These are phyloP conservation scores for Azorinus chamasolen DNA, from an alignment of 2,888 invertebrate species.

Conservation along the genomic window DNA sequence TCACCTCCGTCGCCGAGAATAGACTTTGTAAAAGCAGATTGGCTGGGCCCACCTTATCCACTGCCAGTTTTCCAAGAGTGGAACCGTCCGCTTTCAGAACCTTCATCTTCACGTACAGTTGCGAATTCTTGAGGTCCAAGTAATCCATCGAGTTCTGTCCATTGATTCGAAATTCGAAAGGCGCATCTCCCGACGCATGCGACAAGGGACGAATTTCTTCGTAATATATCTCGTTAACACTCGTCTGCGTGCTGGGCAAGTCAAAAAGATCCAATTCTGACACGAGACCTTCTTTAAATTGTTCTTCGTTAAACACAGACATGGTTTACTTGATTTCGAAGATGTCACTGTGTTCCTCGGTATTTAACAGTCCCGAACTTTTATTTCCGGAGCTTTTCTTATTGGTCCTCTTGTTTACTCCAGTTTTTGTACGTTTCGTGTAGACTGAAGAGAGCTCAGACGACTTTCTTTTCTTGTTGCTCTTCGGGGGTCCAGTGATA, in stretches of 20 bases:
- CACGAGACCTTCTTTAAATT: constrained; percentile 44
- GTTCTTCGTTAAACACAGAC: constrained; percentile 42
- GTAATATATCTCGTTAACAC: neutral
- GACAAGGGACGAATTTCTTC: constrained; percentile 43
- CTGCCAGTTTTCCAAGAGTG: neutral
- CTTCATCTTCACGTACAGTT: constrained; percentile 35
- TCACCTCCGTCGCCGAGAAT: constrained; percentile 42
- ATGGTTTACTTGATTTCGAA: constrained; percentile 41
- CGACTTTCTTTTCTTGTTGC: too few relatives aligned
- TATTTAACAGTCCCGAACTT: neutral
- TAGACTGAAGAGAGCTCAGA: too few relatives aligned
- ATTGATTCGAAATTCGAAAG: constrained; percentile 49
- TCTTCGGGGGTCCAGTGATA: neutral
- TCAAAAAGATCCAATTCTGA: constrained; percentile 37
- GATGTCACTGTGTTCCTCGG: constrained; percentile 12
- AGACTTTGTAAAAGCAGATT: constrained; percentile 46
- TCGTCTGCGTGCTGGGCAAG: constrained; percentile 6
- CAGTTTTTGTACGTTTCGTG: too few relatives aligned
- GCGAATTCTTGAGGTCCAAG: constrained; percentile 36
- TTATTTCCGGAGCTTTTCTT: neutral
- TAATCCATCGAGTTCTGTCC: constrained; percentile 41
- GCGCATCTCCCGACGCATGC: constrained; percentile 28
- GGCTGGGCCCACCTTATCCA: constrained; percentile 41
- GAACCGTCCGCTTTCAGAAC: constrained; percentile 26
- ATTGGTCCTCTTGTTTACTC: neutral